phyloP scores from a whole-genome alignment of 37 sponge, comb jelly and placozoan genomes.

The Aphrocallistes beatrix region DNA sequence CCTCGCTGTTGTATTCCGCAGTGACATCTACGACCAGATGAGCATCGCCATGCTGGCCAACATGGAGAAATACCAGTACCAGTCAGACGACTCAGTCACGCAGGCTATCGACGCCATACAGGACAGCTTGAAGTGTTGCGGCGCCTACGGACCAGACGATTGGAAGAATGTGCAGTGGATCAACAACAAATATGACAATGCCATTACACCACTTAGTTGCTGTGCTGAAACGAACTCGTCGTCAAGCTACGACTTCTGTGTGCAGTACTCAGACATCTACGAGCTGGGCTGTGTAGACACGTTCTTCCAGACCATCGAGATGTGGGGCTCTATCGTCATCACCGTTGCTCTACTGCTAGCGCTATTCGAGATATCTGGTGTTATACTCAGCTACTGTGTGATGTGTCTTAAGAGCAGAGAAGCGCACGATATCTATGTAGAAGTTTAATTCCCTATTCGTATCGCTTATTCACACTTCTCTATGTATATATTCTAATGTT shows the following conservation, averaged over 20 bases:
- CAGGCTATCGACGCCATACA: neutral
- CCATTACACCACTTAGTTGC: neutral
- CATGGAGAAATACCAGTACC: neutral
- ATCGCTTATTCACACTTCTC: neutral
- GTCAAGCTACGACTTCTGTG: neutral
- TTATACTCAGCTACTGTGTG: neutral
- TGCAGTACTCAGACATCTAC: neutral
- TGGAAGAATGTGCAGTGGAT: neutral
- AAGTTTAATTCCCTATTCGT: neutral
- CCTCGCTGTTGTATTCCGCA: neutral
- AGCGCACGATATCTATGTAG: neutral
- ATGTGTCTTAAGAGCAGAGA: neutral
- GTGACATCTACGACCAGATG: neutral
- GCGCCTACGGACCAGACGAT: neutral
- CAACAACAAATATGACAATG: neutral
- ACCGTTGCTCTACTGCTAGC: neutral
- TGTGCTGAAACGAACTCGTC: neutral
- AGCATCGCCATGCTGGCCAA: neutral
- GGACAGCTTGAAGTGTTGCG: neutral
- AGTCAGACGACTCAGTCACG: neutral
- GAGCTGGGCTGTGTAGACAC: neutral
- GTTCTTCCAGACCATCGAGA: neutral
- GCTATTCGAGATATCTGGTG: neutral
- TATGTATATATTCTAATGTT: slow-evolving; percentile 5
- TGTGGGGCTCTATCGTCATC: neutral